Conservation (phyloP, 2,797 vertebrate species). For the Anguilla obscura region DNA sequence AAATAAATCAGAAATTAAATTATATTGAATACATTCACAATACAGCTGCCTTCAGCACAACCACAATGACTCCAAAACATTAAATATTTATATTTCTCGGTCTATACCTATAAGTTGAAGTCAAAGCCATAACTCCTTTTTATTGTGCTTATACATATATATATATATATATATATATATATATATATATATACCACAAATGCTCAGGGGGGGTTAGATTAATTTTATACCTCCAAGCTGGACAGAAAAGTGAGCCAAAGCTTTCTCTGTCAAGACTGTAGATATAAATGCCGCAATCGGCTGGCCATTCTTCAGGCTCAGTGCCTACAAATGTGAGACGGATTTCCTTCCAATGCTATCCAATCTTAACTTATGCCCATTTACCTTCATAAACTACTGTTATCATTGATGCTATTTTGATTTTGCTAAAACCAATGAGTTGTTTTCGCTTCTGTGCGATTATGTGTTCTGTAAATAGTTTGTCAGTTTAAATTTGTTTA, state of each 20-base stretch:
- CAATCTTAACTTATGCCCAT: background rate
- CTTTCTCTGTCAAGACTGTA: background rate
- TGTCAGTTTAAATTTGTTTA: background rate
- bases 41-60: slow-evolving; percentile 78
- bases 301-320: background rate
- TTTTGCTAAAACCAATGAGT: background rate
- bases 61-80: slow-evolving; percentile 68
- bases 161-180: slow-evolving; percentile 58
- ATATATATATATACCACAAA: slow-evolving; percentile 57
- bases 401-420: background rate
- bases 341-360: background rate
- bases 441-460: background rate
- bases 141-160: slow-evolving; percentile 63
- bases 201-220: slow-evolving; percentile 46
- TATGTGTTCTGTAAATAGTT: background rate
- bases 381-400: background rate
- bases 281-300: background rate
- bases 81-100: slow-evolving; percentile 70
- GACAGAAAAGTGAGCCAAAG: slow-evolving; percentile 30
- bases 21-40: slow-evolving; percentile 77
- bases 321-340: background rate
- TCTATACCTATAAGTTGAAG: slow-evolving; percentile 57
- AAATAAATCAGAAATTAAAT: slow-evolving; percentile 82
- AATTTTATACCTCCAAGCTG: slow-evolving; percentile 46
- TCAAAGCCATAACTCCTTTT: slow-evolving; percentile 57